Base-by-base conservation (phyloP, 2,113 vertebrate genomes). In the Sporophila hypoxantha region DNA sequence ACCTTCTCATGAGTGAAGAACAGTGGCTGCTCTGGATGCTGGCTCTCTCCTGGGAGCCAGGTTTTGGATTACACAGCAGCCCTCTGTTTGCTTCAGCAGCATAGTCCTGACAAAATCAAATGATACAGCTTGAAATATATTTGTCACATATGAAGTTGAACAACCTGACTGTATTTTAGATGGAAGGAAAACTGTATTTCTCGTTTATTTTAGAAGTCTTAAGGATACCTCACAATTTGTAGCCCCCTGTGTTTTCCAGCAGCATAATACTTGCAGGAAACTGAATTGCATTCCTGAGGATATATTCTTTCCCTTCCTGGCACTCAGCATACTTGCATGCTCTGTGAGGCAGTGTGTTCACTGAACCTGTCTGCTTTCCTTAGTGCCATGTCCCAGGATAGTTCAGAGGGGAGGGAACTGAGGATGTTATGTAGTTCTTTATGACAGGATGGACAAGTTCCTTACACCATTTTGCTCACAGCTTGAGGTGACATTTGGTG, bases 121-220 rank as follows among this genome's bases (percentile, higher is more conserved):
- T 42, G 0, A n/a, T 46, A n/a, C 1, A 2, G 19, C 32, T 76
- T 49, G 65, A 82, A 69, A 57, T 27, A 6, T 1, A 3, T 39
- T 41, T 57, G 60, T 41, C 25, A 22, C 9, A 69, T 37, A 41
- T 0, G 0, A 47, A 32, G 25, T 9, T 68, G 49, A 91, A 56
- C 32, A 75, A 47, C 49, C 6, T 50, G 46, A 17, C 9, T 67
- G 41, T 41, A 44, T 66, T 77, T 83, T n/a, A 59, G 36, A 16
- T 42, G 14, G 4, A 1, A 78, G 49, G 17, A 67, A 87, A 64
- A 34, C 32, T 53, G 30, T 42, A 34, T 59, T 68, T 53, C 34
- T 36, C 34, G 9, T 71, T 86, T 70, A 57, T 85, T 94, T 89
- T 79, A 91, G 90, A 89, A 77, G 42, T 17, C 17, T 42, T 52